A percentile compares a stretch with the other conserved stretches of the same genome.
These are phyloP conservation scores for Thamnophis sirtalis DNA, from an alignment of 2,113 vertebrate species.

Conservation along the genomic window DNA sequence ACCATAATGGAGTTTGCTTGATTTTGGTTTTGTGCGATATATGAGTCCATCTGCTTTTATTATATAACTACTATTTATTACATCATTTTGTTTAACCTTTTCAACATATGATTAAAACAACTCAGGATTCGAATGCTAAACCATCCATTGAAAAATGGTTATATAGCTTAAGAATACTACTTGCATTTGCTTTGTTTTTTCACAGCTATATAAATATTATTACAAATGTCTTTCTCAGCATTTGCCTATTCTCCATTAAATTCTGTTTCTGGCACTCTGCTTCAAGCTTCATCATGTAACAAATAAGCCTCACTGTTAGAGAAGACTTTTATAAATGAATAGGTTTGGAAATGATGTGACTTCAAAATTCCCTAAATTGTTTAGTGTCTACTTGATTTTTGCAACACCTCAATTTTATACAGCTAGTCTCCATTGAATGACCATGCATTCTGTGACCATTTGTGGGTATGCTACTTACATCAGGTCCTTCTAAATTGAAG, in stretches of 20 bases:
- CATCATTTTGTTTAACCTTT: not conserved
- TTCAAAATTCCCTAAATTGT: not conserved
- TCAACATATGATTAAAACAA: not conserved
- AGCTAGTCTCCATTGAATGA: not conserved
- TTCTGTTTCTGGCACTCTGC: not conserved
- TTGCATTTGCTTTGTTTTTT: not conserved
- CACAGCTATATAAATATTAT: not conserved
- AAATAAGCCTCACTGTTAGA: not conserved
- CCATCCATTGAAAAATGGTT: not conserved
- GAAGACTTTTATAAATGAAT: not conserved
- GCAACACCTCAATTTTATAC: not conserved
- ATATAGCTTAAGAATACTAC: not conserved
- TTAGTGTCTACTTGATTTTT: not conserved
- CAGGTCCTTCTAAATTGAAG: not conserved
- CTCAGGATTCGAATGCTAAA: not conserved
- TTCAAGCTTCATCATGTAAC: not conserved
- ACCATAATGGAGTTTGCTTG: not conserved
- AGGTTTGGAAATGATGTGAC: not conserved
- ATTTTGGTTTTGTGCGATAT: not conserved
- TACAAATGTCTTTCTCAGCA: not conserved
- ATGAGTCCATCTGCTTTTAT: not conserved
- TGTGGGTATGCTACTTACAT: not conserved
- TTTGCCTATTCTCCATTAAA: not conserved
- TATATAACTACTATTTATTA: not conserved
- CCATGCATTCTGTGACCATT: not conserved